Conservation (phyloP, 2,888 invertebrate genomes). For the Rutpela maculata region DNA sequence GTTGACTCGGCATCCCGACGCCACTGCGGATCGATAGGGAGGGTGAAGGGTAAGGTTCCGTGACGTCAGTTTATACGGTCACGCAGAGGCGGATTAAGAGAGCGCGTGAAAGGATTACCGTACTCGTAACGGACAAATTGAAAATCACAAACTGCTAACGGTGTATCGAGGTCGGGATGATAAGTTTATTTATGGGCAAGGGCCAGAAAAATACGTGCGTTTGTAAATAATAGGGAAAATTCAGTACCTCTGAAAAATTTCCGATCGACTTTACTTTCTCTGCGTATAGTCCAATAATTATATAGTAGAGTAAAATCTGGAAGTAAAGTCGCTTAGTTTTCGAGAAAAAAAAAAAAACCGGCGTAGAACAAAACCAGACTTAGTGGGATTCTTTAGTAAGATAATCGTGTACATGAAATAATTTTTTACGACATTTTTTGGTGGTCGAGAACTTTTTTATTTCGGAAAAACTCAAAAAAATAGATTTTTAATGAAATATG, state of each 20-base stretch:
- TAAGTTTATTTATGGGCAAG: neutral
- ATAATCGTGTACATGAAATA: too few species aligned
- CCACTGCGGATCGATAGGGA: conserved; percentile 56
- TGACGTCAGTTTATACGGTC: conserved; percentile 17
- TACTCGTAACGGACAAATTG: neutral
- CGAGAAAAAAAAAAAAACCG: too few species aligned
- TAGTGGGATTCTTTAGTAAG: too few species aligned
- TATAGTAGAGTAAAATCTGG: too few species aligned
- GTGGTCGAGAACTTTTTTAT: too few species aligned
- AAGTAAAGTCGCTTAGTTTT: too few species aligned
- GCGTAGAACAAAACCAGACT: too few species aligned
- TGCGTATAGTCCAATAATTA: too few species aligned
- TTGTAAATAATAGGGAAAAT: neutral
- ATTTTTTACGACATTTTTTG: too few species aligned
- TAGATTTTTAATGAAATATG: too few species aligned
- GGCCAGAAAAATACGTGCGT: neutral
- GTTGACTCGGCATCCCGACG: conserved; percentile 62
- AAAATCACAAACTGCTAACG: neutral
- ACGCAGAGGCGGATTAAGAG: conserved; percentile 8
- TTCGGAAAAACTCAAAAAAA: too few species aligned
- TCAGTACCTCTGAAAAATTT: neutral
- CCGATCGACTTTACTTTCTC: too few species aligned
- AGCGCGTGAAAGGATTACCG: neutral
- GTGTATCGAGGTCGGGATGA: neutral
- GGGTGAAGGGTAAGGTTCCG: conserved; percentile 20